A percentile compares a stretch with the other conserved stretches of the same genome.
Evolutionary conservation across 2,797 vertebrate species (phyloP).

Genomic region (Percopsis omiscomaycus): DNA sequence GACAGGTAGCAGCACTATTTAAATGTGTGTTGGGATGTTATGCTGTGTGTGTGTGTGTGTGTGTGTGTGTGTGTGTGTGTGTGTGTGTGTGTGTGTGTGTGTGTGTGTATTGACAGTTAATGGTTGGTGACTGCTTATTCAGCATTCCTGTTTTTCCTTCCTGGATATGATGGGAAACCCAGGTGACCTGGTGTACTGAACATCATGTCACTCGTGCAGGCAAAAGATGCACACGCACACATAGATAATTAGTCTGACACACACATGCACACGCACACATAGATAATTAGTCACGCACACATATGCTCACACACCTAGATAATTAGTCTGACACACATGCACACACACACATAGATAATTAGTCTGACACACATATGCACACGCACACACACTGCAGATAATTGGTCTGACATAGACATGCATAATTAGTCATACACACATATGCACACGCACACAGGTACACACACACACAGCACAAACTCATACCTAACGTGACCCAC

Average conservation of each 20-base stretch:
- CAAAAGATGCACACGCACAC: conserved; percentile 1
- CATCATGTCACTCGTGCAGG: neutral
- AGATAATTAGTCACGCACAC: conserved; percentile 1
- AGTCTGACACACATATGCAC: neutral
- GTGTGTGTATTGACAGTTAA: conserved; percentile 6
- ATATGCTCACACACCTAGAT: neutral
- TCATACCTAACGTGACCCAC: too few species aligned
- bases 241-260: conserved; percentile 4
- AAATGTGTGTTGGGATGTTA: conserved; percentile 5
- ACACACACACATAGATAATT: neutral
- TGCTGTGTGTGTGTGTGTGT: neutral
- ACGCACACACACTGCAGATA: neutral
- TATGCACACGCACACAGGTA: neutral
- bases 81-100: conserved; percentile 7
- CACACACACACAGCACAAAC: too few species aligned
- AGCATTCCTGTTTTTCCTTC: conserved; percentile 48
- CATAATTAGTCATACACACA: conserved; percentile 1
- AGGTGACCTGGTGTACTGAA: conserved; percentile 42
- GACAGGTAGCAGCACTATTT: conserved; percentile 2
- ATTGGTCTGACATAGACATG: conserved; percentile 4
- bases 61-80: too few species aligned
- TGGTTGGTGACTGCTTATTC: conserved; percentile 27
- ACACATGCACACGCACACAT: neutral
- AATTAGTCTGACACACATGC: neutral
- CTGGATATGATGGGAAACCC: conserved; percentile 50